Evolutionary conservation across 2,797 vertebrate genomes (phyloP).

Genomic region (Sebastolobus altivelis): DNA sequence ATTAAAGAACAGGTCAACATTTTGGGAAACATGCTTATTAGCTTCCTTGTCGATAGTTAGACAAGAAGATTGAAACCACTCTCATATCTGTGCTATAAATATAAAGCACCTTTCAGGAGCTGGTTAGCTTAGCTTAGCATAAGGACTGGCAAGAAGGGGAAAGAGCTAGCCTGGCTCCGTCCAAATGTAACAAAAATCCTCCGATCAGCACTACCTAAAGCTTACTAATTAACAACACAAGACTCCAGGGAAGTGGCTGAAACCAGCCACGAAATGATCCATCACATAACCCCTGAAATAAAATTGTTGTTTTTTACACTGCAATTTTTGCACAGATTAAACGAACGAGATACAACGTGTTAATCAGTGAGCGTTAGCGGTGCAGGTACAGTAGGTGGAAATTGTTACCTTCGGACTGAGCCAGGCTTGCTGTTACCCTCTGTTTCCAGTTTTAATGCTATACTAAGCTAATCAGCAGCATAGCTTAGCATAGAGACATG

Average conservation of each 20-base stretch:
- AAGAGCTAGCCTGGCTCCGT: neutral
- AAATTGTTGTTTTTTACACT: neutral
- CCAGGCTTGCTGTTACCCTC: too few relatives aligned
- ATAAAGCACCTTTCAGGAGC: neutral
- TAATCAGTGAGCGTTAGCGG: too few relatives aligned
- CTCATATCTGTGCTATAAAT: neutral
- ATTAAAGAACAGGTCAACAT: neutral
- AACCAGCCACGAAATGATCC: too few relatives aligned
- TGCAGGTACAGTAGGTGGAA: too few relatives aligned
- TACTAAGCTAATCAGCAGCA: neutral
- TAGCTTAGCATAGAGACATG: neutral
- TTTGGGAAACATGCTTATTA: neutral
- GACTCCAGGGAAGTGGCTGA: neutral
- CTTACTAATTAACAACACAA: slow-evolving; percentile 6
- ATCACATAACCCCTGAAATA: neutral
- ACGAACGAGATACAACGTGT: too few relatives aligned
- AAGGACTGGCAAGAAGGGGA: neutral
- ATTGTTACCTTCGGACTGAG: too few relatives aligned
- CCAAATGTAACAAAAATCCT: neutral
- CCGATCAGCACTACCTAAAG: neutral
- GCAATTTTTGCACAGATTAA: too few relatives aligned
- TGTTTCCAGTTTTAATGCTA: too few relatives aligned
- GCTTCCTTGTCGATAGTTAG: too few relatives aligned
- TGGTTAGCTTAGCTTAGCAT: neutral
- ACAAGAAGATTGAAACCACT: neutral